Evolutionary conservation across 2,888 invertebrate species (phyloP), one percentile per base, ranked within the genome.

Genomic region (Pilophorus perplexus): DNA sequence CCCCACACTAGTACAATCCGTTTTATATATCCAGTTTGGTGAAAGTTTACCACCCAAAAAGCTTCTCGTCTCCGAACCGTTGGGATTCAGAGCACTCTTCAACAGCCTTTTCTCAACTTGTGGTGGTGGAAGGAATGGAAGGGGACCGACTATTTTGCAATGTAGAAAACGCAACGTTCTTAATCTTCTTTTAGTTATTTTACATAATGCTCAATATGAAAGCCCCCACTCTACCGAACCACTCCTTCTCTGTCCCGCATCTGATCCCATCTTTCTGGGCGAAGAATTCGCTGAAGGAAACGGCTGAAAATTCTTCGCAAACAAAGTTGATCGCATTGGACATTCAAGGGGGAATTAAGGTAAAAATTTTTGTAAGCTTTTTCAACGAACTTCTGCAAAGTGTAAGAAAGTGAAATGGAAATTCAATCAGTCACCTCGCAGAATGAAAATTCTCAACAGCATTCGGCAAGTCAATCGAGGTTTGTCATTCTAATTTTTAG

Each of bases 141-240:
- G 14, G 37, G 46, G 14, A 33, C 20, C 18, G 33, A 62, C 62
- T 62, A 62, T 62, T 62, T 62, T 62, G 62, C 62, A 62, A 62
- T 62, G 62, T 62, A 62, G 62, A 62, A 62, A 62, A 46, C 62
- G 28, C 62, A 23, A 62, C 62, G 62, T 44, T 46, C 62, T 46
- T 62, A 62, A 62, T 62, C 62, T 46, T 62, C 62, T 62, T 62
- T 62, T 62, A 62, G 62, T 62, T 62, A 62, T 62, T 62, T 62
- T 62, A 62, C 62, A 62, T 62, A 62, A 62, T 62, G 62, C 62
- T 62, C 62, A 28, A 62, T 62, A 62, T 62, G 62, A 62, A 62
- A 62, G 46, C 62, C 22, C 46, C 48, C 25, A n/a, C n/a, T n/a
- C n/a, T n/a, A n/a, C n/a, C n/a, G n/a, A n/a, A n/a, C n/a, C 25